phyloP scores from a whole-genome alignment of 2,888 invertebrate species.

The Mantis religiosa region DNA sequence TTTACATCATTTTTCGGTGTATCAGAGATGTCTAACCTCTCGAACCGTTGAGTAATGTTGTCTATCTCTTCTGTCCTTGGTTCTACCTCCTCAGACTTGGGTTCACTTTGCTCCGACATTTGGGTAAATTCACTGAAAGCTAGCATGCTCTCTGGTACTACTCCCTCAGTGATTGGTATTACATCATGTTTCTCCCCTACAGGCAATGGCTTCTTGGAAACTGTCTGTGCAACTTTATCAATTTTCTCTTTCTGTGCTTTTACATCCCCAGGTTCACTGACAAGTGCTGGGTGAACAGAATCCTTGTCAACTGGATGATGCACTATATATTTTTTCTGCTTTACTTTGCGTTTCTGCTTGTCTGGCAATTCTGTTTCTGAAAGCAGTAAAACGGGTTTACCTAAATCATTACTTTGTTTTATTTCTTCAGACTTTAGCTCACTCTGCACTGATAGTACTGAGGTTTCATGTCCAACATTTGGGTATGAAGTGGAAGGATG shows the following conservation, averaged over 20 bases:
- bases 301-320: slow-evolving; percentile 51
- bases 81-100: not conserved
- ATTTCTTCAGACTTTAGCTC: not conserved
- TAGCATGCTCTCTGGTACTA: too few species aligned
- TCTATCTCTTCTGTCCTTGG: not conserved
- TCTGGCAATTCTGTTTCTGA: not conserved
- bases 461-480: not conserved
- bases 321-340: slow-evolving; percentile 69
- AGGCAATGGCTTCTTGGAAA: too few species aligned
- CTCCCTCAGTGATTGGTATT: too few species aligned
- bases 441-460: not conserved
- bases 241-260: too few species aligned
- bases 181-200: too few species aligned
- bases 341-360: slow-evolving; percentile 65
- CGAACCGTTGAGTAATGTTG: not conserved
- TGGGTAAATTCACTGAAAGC: too few species aligned
- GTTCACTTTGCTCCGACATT: not conserved
- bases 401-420: not conserved
- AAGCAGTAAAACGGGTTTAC: not conserved
- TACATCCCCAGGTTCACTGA: slow-evolving; percentile 25
- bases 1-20: slow-evolving; percentile 69
- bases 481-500: slow-evolving; percentile 58
- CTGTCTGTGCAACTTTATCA: too few species aligned
- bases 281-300: not conserved
- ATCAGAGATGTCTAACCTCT: not conserved